phyloP scores from a whole-genome alignment of 2,797 vertebrate species.

The Danio albolineatus region DNA sequence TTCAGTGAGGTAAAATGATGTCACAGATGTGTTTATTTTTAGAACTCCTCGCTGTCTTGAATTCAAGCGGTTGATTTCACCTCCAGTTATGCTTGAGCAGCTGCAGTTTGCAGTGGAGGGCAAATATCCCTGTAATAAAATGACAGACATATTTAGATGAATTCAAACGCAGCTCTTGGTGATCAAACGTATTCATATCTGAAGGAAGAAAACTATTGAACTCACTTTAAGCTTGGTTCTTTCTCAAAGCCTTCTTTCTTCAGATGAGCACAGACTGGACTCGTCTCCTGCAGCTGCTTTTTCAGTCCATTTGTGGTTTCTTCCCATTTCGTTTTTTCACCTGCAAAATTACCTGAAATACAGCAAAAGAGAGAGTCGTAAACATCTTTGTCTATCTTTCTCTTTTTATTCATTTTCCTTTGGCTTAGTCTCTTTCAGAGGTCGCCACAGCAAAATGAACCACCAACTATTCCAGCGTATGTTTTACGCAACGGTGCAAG shows the following conservation, averaged over 20 bases:
- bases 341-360: neutral
- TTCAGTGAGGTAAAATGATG: neutral
- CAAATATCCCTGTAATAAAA: slow-evolving; percentile 19
- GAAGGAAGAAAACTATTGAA: neutral
- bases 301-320: neutral
- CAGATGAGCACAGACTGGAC: neutral
- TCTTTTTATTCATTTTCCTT: too few relatives aligned
- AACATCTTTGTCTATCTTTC: neutral
- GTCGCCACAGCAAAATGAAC: too few relatives aligned
- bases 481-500: too few relatives aligned
- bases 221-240: slow-evolving; percentile 12
- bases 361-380: neutral
- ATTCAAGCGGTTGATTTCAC: neutral
- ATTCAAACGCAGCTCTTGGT: neutral
- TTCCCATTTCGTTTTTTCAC: neutral
- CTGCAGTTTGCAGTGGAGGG: neutral
- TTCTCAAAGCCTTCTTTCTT: neutral
- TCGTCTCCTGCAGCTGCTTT: neutral
- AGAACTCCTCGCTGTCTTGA: neutral
- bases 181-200: neutral
- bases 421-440: too few relatives aligned
- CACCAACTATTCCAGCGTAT: too few relatives aligned
- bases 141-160: neutral
- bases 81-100: too few relatives aligned
- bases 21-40: too few relatives aligned